phyloP scores from a whole-genome alignment of 2,888 invertebrate species.

The Oscheius sp. region DNA sequence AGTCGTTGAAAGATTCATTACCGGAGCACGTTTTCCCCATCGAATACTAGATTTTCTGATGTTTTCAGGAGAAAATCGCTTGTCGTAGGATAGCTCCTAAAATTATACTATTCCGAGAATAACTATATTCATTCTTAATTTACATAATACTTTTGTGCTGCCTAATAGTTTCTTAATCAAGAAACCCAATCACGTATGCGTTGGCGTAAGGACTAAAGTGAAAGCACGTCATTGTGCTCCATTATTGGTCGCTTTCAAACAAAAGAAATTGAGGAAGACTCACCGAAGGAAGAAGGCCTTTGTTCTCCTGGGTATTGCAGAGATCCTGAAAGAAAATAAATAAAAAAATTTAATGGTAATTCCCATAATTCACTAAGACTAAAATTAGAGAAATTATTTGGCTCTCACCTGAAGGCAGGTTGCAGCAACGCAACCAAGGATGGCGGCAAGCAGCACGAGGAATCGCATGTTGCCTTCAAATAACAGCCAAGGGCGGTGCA shows the following conservation, averaged over 20 bases:
- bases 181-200: conserved; percentile 7
- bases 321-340: conserved; percentile 1
- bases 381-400: too few relatives aligned
- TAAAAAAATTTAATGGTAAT: too few relatives aligned
- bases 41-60: conserved; percentile 14
- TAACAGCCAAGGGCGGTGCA: conserved; percentile 29
- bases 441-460: conserved; percentile 2
- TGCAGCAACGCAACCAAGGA: conserved; percentile 11
- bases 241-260: conserved; percentile 16
- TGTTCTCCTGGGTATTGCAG: background rate
- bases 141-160: background rate
- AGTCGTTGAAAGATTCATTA: background rate
- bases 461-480: conserved; percentile 26
- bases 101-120: too few relatives aligned
- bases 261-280: background rate
- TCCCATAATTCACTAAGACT: too few relatives aligned
- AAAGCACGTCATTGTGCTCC: conserved; percentile 9
- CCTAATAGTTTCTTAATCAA: background rate
- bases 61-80: conserved; percentile 12
- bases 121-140: background rate
- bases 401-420: conserved; percentile 10
- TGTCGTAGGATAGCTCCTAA: conserved; percentile 3
- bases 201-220: conserved; percentile 17
- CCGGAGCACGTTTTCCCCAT: conserved; percentile 24
- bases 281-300: conserved; percentile 8